Evolutionary conservation across 2,113 vertebrate genomes (phyloP).

Genomic region (Erpornis zantholeuca): DNA sequence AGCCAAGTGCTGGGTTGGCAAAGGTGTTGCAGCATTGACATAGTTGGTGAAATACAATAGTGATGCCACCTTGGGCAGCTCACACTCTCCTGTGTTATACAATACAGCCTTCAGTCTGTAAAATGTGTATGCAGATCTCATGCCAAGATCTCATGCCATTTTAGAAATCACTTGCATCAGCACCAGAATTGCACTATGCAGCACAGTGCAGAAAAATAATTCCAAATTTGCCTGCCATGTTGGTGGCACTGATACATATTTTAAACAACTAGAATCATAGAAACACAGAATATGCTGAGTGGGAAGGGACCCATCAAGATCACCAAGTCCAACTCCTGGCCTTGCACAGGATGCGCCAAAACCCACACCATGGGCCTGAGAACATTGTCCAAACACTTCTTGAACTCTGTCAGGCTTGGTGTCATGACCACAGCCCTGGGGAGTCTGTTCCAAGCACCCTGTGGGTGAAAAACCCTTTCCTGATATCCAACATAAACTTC

Average conservation of each 20-base stretch:
- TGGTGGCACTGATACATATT: neutral
- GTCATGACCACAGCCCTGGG: neutral
- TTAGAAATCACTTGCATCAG: neutral
- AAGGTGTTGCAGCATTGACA: neutral
- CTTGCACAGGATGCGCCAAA: neutral
- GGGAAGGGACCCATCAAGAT: neutral
- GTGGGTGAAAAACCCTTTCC: neutral
- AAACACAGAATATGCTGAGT: neutral
- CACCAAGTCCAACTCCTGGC: neutral
- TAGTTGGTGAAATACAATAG: neutral
- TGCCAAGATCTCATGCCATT: neutral
- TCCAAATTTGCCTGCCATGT: neutral
- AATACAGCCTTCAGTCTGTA: neutral
- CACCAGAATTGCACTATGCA: neutral
- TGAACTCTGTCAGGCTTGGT: neutral
- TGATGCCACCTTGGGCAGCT: neutral
- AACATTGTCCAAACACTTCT: neutral
- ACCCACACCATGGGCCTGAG: neutral
- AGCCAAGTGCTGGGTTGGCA: neutral
- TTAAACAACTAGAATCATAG: neutral
- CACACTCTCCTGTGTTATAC: neutral
- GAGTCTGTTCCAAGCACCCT: neutral
- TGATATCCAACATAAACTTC: neutral
- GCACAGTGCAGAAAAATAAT: neutral
- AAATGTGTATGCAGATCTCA: neutral